phyloP scores from a whole-genome alignment of 2,888 invertebrate species.

The Gandaritis pyraliata region DNA sequence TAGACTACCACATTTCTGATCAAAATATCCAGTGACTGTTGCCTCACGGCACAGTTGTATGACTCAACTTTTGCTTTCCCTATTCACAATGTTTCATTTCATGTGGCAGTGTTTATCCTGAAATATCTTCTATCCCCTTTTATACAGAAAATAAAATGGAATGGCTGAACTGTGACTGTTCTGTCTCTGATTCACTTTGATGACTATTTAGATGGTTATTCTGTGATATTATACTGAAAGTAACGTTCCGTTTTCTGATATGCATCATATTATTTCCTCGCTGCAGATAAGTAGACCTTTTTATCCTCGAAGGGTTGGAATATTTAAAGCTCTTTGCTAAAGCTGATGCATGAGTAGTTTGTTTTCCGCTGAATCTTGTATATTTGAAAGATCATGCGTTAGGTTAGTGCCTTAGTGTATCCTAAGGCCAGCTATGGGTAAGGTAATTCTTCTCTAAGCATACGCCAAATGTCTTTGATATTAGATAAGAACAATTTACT shows the following conservation, averaged over 20 bases:
- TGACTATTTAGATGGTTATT: slow-evolving; percentile 19
- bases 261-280: slow-evolving; percentile 4
- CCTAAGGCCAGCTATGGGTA: neutral
- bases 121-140: slow-evolving; percentile 40
- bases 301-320: slow-evolving; percentile 9
- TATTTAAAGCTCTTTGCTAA: slow-evolving; percentile 18
- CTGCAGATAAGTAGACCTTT: slow-evolving; percentile 11
- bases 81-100: slow-evolving; percentile 28
- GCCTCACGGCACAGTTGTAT: slow-evolving; percentile 47
- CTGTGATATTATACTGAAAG: slow-evolving; percentile 1
- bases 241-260: slow-evolving; percentile 9
- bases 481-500: slow-evolving; percentile 3
- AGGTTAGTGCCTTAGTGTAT: neutral
- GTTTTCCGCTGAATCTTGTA: slow-evolving; percentile 9
- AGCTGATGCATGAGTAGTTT: slow-evolving; percentile 1
- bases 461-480: neutral
- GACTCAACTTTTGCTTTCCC: slow-evolving; percentile 50
- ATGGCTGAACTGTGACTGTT: slow-evolving; percentile 40
- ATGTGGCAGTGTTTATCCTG: slow-evolving; percentile 37
- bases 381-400: slow-evolving; percentile 9
- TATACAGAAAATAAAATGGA: slow-evolving; percentile 41
- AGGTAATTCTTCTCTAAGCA: neutral
- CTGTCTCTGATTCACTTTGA: slow-evolving; percentile 42
- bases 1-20: slow-evolving; percentile 28
- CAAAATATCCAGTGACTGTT: slow-evolving; percentile 34